phyloP scores from a whole-genome alignment of 1,140 invertebrate species.

The Muscidifurax raptorellus region DNA sequence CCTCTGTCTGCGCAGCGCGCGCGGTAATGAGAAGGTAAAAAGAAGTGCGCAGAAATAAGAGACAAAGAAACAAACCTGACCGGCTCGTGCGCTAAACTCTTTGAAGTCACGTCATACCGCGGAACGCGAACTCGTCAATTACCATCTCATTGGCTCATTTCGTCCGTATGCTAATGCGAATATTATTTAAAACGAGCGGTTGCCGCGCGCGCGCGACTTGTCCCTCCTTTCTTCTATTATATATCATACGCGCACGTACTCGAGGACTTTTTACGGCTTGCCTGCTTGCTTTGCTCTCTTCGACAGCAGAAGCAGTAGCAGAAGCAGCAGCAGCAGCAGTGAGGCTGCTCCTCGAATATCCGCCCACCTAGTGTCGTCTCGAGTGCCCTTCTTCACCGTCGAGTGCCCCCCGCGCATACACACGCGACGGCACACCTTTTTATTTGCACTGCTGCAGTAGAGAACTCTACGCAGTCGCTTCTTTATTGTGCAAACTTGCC shows the following conservation, averaged over 20 bases:
- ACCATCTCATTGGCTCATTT: conserved; percentile 72
- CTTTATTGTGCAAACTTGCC: conserved; percentile 36
- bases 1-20: not conserved
- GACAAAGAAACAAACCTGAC: conserved; percentile 25
- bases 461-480: conserved; percentile 33
- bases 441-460: conserved; percentile 36
- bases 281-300: conserved; percentile 61
- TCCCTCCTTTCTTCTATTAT: not conserved
- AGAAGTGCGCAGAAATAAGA: not conserved
- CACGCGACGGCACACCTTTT: conserved; percentile 38
- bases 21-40: conserved; percentile 6
- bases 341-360: conserved; percentile 50
- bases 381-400: conserved; percentile 53
- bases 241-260: not conserved
- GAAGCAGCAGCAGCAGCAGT: not conserved
- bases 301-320: conserved; percentile 24
- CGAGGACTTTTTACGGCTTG: conserved; percentile 27
- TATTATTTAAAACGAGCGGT: conserved; percentile 63
- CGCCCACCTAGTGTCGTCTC: conserved; percentile 61
- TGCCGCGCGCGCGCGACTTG: not conserved
- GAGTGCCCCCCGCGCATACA: conserved; percentile 43
- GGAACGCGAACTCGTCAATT: conserved; percentile 65
- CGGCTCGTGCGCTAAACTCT: conserved; percentile 14
- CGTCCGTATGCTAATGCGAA: conserved; percentile 68
- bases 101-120: conserved; percentile 48